phyloP scores from a whole-genome alignment of 1,140 invertebrate species.

The Onthophagus taurus region DNA sequence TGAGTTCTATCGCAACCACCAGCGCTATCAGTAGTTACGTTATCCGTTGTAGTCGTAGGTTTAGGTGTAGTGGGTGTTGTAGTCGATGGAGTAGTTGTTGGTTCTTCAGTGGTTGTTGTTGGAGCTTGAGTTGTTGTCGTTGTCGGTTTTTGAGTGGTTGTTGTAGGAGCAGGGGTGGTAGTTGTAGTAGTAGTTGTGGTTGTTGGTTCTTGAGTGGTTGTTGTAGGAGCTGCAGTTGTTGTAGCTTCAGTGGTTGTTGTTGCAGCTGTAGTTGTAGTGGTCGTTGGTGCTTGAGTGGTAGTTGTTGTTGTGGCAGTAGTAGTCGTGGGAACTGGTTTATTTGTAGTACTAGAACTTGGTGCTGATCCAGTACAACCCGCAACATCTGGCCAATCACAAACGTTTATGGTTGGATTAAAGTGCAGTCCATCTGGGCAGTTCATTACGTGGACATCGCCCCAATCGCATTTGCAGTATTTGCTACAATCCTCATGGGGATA shows the following conservation, averaged over 20 bases:
- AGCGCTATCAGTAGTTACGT: conserved; percentile 1
- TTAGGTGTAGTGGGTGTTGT: neutral
- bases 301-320: neutral
- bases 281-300: neutral
- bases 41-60: neutral
- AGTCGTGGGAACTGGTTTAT: conserved; percentile 1
- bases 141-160: neutral
- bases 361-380: neutral
- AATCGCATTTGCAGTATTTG: conserved; percentile 19
- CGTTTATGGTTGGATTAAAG: conserved; percentile 12
- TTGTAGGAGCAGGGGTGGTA: too few relatives aligned
- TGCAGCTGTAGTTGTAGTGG: neutral
- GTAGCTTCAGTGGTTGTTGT: neutral
- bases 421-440: conserved; percentile 14
- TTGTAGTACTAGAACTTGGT: too few relatives aligned
- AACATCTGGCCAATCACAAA: conserved; percentile 13
- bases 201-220: neutral
- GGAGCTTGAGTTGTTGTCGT: neutral
- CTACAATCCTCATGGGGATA: conserved; percentile 14
- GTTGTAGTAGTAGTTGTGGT: neutral
- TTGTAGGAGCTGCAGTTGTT: neutral
- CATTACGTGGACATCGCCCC: conserved; percentile 7
- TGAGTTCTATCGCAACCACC: neutral
- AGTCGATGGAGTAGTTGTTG: neutral
- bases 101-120: neutral